Conservation (phyloP, 92 coral and sea anemone genomes). For the Diadumene lineata region DNA sequence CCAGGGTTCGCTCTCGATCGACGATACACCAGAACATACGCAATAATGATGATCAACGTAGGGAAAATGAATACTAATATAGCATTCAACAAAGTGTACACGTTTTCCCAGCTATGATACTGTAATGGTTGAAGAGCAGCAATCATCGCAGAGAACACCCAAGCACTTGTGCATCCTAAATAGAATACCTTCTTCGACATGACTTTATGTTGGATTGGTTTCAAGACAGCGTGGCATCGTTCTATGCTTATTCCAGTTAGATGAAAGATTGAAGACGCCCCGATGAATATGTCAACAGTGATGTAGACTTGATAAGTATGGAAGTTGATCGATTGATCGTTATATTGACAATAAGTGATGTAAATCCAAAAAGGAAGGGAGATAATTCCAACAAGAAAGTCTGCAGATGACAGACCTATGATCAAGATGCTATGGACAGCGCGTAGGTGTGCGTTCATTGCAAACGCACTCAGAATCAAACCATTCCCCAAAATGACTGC, state of each 20-base stretch:
- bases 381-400: constrained; percentile 71
- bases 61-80: constrained; percentile 70
- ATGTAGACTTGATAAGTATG: constrained; percentile 77
- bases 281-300: constrained; percentile 84
- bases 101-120: constrained; percentile 69
- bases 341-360: constrained; percentile 30
- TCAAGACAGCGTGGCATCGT: constrained; percentile 76
- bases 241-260: constrained; percentile 81
- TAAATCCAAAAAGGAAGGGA: constrained; percentile 81
- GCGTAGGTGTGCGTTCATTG: constrained; percentile 53
- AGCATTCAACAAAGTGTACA: constrained; percentile 61
- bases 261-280: constrained; percentile 88
- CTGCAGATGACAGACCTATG: constrained; percentile 79
- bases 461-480: constrained; percentile 74
- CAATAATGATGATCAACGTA: constrained; percentile 52
- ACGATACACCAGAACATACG: constrained; percentile 56
- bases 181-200: constrained; percentile 54
- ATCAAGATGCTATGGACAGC: constrained; percentile 68
- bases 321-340: constrained; percentile 2
- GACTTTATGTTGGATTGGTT: constrained; percentile 77
- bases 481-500: constrained; percentile 71
- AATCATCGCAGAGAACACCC: constrained; percentile 70
- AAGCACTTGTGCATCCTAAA: constrained; percentile 49
- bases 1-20: constrained; percentile 20
- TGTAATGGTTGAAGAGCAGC: constrained; percentile 81